These are phyloP conservation scores for Theretra japonica DNA, from an alignment of 2,888 invertebrate genomes.

Conservation along the genomic window DNA sequence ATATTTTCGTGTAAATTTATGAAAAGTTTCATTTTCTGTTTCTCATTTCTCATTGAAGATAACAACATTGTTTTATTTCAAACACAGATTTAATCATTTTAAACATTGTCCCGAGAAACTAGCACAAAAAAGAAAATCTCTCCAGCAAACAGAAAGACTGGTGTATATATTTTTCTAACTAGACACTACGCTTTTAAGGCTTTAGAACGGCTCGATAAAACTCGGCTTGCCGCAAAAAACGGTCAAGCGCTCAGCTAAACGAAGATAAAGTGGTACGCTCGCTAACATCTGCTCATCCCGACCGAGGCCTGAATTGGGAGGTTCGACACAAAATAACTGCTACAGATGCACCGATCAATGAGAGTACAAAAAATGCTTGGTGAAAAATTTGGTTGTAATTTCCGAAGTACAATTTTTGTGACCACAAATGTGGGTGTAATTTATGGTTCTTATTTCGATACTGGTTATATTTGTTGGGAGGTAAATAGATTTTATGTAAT, in stretches of 20 bases:
- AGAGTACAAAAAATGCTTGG: too few species aligned
- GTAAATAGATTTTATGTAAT: too few species aligned
- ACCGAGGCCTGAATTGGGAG: constrained; percentile 40
- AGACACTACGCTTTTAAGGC: constrained; percentile 17
- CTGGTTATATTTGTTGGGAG: too few species aligned
- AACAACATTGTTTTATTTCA: neutral
- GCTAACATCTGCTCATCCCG: constrained; percentile 46
- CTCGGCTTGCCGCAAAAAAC: constrained; percentile 31
- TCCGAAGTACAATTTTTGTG: too few species aligned
- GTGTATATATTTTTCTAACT: constrained; percentile 14
- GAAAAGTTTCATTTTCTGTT: too few species aligned
- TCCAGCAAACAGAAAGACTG: neutral
- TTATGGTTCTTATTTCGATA: too few species aligned
- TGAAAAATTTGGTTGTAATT: too few species aligned
- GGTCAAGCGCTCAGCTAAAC: constrained; percentile 30
- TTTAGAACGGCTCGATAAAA: constrained; percentile 30
- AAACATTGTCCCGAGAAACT: neutral
- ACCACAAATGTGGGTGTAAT: too few species aligned
- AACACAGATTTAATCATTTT: neutral
- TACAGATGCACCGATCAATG: neutral
- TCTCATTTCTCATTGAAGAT: neutral
- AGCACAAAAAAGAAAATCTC: neutral
- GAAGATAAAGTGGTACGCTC: constrained; percentile 36
- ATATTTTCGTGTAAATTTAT: too few species aligned
- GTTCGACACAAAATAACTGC: neutral